Conservation (phyloP, 2,113 vertebrate genomes). For the Microcebus murinus region DNA sequence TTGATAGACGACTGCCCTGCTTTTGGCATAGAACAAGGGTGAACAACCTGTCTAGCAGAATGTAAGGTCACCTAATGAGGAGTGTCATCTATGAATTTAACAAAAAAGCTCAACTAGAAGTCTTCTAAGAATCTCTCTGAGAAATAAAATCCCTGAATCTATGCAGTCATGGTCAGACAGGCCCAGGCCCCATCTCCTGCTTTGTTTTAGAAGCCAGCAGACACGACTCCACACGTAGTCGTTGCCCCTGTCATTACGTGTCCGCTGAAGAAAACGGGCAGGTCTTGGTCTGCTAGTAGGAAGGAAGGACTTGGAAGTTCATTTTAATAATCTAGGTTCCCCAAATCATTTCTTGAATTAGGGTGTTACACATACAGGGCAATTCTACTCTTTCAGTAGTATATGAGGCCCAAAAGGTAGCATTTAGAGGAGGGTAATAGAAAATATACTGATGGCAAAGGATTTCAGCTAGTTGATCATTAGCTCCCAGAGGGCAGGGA, state of each 20-base stretch:
- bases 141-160: constrained; percentile 4
- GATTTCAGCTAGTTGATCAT: not conserved
- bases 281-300: not conserved
- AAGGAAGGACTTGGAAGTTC: not conserved
- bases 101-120: constrained; percentile 16
- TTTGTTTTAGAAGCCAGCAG: not conserved
- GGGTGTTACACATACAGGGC: not conserved
- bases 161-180: not conserved
- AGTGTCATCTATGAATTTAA: not conserved
- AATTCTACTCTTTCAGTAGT: not conserved
- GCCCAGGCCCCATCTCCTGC: not conserved
- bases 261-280: not conserved
- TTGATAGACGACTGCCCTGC: not conserved
- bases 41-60: not conserved
- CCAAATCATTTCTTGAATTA: not conserved
- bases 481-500: not conserved
- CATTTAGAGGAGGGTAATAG: not conserved
- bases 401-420: not conserved
- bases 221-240: not conserved
- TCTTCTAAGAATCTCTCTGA: constrained; percentile 1
- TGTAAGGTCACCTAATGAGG: not conserved
- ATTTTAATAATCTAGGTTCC: not conserved
- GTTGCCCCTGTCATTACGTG: not conserved
- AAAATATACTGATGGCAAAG: not conserved
- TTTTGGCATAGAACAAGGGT: not conserved